Conservation (phyloP, 2,797 vertebrate species). For the Danio aesculapii region DNA sequence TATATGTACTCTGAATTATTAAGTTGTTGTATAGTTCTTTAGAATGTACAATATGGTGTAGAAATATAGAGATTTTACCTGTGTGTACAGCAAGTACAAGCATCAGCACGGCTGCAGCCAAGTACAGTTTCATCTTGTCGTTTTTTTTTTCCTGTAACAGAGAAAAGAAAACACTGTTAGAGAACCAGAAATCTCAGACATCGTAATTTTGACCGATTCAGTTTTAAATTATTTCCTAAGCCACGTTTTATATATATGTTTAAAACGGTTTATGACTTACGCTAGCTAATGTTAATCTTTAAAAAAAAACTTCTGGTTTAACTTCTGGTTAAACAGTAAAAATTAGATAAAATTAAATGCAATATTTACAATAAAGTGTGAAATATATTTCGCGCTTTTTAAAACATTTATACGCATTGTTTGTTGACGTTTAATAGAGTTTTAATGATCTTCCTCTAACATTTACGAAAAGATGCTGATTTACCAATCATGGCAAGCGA, state of each 20-base stretch:
- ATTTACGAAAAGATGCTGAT: background rate
- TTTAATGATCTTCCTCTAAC: background rate
- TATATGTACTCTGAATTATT: background rate
- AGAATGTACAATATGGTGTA: background rate
- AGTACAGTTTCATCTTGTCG: constrained; percentile 76
- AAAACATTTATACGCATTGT: background rate
- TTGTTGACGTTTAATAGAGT: background rate
- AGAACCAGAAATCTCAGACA: background rate
- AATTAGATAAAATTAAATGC: background rate
- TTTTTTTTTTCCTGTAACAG: constrained; percentile 47
- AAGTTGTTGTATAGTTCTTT: background rate
- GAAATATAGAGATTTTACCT: constrained; percentile 68
- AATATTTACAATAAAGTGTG: background rate
- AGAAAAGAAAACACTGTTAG: background rate
- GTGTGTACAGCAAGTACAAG: constrained; percentile 76
- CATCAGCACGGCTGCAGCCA: constrained; percentile 78
- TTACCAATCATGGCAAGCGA: background rate
- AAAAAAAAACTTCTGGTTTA: background rate
- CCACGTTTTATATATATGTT: too few relatives aligned
- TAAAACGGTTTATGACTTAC: background rate
- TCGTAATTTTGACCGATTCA: background rate
- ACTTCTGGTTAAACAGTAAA: background rate
- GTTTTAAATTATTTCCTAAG: background rate
- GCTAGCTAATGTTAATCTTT: too few relatives aligned
- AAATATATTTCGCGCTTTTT: background rate